Evolutionary conservation across 2,113 vertebrate species (phyloP), one percentile per base, ranked within the genome.

Genomic region (Oncorhynchus masou): DNA sequence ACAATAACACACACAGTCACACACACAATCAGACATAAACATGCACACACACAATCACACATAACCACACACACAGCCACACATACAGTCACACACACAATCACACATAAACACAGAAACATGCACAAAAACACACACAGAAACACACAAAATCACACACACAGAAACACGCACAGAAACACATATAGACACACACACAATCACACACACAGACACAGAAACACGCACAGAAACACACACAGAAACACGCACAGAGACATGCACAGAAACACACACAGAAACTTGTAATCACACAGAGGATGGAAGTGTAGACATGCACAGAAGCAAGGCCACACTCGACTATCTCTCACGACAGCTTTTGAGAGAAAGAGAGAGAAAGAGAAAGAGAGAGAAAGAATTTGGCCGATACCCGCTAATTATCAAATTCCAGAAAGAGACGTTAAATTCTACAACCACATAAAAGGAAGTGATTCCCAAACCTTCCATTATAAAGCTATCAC

Each of bases 51-150:
- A 12, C 49, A 13, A n/a, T n/a, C 69, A 78, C 51, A n/a, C 34
- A 54, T 15, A 54, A 31, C n/a, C n/a, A 78, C 45, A 24, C 29
- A 48, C 62, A 27, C 73, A 67, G 39, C 29, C 22, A 45, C 59
- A 48, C 57, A 74, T n/a, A 65, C 31, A 65, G n/a, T 65, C 19
- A 74, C 72, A 65, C 72, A 74, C 59, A 74, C 29, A 74, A n/a
- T 49, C 22, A 71, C 51, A 71, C 49, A 31, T 25, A 2, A 27
- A 9, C 49, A 13, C 49, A 54, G 1, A 13, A 11, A 54, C 13
- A 54, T 1, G 71, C 51, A n/a, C 34, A 54, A 15, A 54, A 31
- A 79, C 31, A 25, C 31, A 48, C 62, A 29, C 73, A 67, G n/a
- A n/a, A n/a, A n/a, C n/a, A n/a, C 70, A 78, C 25, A 27, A 2